Evolutionary conservation across 2,797 vertebrate species (phyloP).

Genomic region (Nyctalus aviator): DNA sequence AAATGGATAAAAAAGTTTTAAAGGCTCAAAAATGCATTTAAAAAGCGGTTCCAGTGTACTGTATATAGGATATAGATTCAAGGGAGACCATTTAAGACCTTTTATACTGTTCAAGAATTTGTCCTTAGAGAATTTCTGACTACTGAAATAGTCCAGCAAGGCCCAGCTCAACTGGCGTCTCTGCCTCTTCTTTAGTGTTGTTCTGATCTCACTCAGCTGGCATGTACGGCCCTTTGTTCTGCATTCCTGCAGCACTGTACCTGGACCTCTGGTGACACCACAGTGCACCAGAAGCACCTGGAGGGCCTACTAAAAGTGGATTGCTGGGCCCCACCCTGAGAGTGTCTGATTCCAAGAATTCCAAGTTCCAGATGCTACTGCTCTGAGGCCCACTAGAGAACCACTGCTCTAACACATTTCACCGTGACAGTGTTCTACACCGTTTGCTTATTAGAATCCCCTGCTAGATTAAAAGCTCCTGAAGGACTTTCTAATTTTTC

Average conservation of each 20-base stretch:
- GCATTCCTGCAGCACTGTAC: not conserved
- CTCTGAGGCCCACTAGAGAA: not conserved
- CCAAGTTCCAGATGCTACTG: not conserved
- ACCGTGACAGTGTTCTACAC: not conserved
- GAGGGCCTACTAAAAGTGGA: not conserved
- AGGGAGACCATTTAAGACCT: not conserved
- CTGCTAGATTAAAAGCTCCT: not conserved
- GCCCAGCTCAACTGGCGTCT: not conserved
- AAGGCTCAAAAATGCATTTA: not conserved
- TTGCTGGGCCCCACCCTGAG: not conserved
- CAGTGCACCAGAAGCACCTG: not conserved
- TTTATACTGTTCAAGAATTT: not conserved
- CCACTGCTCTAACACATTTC: not conserved
- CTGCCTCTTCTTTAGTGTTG: not conserved
- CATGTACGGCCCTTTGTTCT: not conserved
- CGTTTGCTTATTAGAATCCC: not conserved
- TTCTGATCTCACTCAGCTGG: not conserved
- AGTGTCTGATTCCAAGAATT: not conserved
- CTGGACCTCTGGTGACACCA: not conserved
- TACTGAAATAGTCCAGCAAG: not conserved
- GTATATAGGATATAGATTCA: not conserved
- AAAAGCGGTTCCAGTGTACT: not conserved
- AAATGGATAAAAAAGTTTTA: not conserved
- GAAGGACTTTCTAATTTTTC: conserved; percentile 4
- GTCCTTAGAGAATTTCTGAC: not conserved